These are phyloP conservation scores for Drosophila pseudoananassae DNA, from an alignment of 1,140 invertebrate species.

Conservation along the genomic window DNA sequence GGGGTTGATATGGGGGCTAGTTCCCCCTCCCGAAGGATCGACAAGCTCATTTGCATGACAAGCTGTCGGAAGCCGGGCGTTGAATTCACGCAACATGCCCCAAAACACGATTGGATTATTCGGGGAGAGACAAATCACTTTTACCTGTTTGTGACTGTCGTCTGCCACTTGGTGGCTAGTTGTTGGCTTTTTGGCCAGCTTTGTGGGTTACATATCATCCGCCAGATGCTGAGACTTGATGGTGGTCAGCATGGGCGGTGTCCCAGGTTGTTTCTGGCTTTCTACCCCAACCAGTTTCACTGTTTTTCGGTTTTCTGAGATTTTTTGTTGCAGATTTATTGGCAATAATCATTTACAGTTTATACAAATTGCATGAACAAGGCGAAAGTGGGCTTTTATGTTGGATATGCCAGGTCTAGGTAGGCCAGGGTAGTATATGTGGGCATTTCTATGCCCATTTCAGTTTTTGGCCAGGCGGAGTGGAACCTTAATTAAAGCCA, in stretches of 20 bases:
- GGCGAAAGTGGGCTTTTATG: conserved; percentile 63
- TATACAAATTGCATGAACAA: conserved; percentile 68
- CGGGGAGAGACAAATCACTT: conserved; percentile 52
- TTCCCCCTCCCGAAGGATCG: conserved; percentile 44
- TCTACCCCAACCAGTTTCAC: conserved; percentile 73
- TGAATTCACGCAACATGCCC: conserved; percentile 66
- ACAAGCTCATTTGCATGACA: conserved; percentile 70
- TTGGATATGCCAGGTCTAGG: conserved; percentile 20
- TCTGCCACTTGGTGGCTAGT: conserved; percentile 15
- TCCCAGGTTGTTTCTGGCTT: conserved; percentile 63
- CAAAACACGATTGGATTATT: conserved; percentile 54
- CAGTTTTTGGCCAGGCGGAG: conserved; percentile 38
- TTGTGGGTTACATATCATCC: conserved; percentile 54
- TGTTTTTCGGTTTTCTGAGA: conserved; percentile 30
- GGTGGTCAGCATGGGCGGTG: conserved; percentile 51
- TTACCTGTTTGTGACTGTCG: conserved; percentile 55
- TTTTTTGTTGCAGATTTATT: conserved; percentile 62
- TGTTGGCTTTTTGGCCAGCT: not conserved
- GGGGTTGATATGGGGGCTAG: conserved; percentile 28
- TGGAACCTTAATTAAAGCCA: conserved; percentile 74
- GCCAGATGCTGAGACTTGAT: conserved; percentile 31
- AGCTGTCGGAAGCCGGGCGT: conserved; percentile 65
- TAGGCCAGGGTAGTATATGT: not conserved
- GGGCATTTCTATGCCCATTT: conserved; percentile 36
- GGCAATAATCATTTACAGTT: conserved; percentile 69